Conservation (phyloP, 1,140 invertebrate genomes). For the Papilio machaon region DNA sequence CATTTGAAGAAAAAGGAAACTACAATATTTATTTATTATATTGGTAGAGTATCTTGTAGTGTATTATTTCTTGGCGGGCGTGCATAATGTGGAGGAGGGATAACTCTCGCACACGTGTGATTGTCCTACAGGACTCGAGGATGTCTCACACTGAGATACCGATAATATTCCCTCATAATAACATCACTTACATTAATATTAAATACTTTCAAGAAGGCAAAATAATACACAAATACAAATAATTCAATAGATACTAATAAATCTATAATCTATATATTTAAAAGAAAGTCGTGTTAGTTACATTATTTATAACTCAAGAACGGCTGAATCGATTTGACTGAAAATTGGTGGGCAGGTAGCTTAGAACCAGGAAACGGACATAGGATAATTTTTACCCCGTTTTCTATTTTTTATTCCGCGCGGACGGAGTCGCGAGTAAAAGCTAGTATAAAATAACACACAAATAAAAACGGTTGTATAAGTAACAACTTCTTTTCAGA, state of each 20-base stretch:
- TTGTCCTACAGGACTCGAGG: constrained; percentile 49
- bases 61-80: constrained; percentile 45
- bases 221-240: not conserved
- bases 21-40: constrained; percentile 25
- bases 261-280: no score
- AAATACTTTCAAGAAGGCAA: not conserved
- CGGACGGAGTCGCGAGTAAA: no score
- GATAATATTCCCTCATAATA: constrained; percentile 14
- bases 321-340: no score
- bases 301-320: no score
- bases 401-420: no score
- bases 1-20: not conserved
- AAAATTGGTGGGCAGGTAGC: no score
- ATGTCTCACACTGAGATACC: constrained; percentile 24
- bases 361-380: no score
- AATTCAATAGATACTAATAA: not conserved
- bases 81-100: constrained; percentile 61
- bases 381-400: no score
- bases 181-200: constrained; percentile 14
- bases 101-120: constrained; percentile 58
- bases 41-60: constrained; percentile 45
- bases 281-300: no score
- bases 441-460: no score
- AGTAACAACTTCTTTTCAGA: no score
- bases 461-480: no score